These are phyloP conservation scores for Tangara arthus DNA, from an alignment of 2,797 vertebrate species.

Conservation along the genomic window DNA sequence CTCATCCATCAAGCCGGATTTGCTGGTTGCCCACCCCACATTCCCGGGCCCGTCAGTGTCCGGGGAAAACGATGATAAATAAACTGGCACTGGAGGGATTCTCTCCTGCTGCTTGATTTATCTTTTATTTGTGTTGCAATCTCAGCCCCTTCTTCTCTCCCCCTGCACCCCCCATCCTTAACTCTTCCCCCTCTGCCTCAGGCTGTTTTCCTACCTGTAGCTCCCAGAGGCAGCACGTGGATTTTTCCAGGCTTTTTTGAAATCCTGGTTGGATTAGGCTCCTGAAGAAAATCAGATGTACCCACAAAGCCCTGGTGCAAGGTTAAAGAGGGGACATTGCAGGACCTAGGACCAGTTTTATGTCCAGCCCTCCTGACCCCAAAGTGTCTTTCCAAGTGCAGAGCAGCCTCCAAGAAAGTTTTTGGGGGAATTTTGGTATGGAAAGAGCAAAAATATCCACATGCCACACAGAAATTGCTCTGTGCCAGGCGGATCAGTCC, in stretches of 20 bases:
- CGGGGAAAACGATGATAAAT: slow-evolving; percentile 69
- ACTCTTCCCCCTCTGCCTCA: slow-evolving; percentile 4
- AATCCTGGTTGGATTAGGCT: background rate
- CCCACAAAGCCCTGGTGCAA: accelerated
- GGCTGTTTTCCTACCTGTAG: background rate
- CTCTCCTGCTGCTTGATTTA: slow-evolving; percentile 64
- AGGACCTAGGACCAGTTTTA: background rate
- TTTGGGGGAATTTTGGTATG: background rate
- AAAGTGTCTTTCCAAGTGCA: background rate
- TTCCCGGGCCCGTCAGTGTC: slow-evolving; percentile 30
- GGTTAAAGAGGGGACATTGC: background rate
- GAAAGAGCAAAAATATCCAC: background rate
- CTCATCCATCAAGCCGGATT: slow-evolving; percentile 61
- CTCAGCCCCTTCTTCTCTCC: background rate
- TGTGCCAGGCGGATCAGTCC: background rate
- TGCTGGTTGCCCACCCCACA: background rate
- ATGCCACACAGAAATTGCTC: accelerated
- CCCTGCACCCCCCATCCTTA: background rate
- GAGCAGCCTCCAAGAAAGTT: background rate
- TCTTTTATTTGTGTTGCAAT: slow-evolving; percentile 39
- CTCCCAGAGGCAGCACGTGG: accelerated
- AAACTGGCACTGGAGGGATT: slow-evolving; percentile 49
- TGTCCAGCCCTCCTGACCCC: background rate
- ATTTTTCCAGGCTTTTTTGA: background rate
- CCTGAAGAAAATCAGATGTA: background rate